Evolutionary conservation across 2,113 vertebrate genomes (phyloP).

Genomic region (Leptocoma aspasia): DNA sequence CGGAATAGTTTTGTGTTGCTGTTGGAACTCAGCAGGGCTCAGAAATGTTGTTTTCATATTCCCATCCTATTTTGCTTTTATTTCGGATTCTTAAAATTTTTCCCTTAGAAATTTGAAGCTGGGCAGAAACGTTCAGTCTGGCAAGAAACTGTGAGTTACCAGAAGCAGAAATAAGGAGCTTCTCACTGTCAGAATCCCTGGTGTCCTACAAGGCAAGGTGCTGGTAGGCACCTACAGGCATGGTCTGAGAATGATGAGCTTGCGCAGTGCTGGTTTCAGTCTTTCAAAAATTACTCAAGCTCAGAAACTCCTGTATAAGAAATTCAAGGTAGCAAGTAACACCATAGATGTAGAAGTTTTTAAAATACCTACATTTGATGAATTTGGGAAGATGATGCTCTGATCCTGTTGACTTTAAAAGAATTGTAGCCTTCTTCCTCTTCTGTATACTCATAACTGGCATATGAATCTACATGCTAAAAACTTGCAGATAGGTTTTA

Average conservation of each 20-base stretch:
- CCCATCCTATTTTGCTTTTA: conserved; percentile 48
- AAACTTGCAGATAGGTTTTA: neutral
- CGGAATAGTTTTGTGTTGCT: conserved; percentile 46
- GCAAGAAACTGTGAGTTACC: neutral
- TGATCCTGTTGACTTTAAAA: neutral
- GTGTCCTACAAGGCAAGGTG: neutral
- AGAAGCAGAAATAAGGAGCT: neutral
- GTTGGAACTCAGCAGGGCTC: conserved; percentile 37
- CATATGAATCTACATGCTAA: neutral
- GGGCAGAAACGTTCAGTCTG: neutral
- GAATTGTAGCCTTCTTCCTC: neutral
- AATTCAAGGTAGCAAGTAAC: neutral
- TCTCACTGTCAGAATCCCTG: neutral
- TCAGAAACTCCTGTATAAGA: neutral
- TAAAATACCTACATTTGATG: neutral
- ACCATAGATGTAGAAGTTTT: neutral
- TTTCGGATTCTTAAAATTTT: conserved; percentile 50
- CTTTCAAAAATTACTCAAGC: neutral
- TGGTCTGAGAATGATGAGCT: neutral
- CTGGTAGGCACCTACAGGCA: neutral
- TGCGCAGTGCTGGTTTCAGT: fast-evolving
- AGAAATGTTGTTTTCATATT: conserved; percentile 56
- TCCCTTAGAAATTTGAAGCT: conserved; percentile 20
- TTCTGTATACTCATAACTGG: neutral
- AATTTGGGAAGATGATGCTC: neutral